phyloP scores from a whole-genome alignment of 2,888 invertebrate species.

The Dusona sp. region DNA sequence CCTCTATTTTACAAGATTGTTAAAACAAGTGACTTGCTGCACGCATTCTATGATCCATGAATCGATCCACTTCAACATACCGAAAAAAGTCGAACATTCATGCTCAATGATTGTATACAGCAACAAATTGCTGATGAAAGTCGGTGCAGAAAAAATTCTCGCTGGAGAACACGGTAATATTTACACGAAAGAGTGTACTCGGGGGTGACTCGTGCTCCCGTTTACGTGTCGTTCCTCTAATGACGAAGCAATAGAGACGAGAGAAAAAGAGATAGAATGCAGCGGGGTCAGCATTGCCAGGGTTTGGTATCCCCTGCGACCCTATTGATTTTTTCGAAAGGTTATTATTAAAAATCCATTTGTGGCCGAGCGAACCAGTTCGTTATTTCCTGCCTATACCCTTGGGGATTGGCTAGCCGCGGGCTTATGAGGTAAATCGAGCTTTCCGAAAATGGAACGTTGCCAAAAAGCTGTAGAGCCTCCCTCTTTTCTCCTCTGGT shows the following conservation, averaged over 20 bases:
- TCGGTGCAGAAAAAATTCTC: constrained; percentile 43
- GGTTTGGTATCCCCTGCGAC: constrained; percentile 21
- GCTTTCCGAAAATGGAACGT: constrained; percentile 63
- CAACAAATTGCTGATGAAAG: constrained; percentile 48
- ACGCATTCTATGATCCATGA: constrained; percentile 42
- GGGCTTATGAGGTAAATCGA: constrained; percentile 58
- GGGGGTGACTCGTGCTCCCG: constrained; percentile 42
- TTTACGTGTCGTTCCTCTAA: constrained; percentile 71
- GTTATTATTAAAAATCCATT: constrained; percentile 74
- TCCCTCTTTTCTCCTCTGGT: background rate
- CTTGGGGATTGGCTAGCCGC: constrained; percentile 55
- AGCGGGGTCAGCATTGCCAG: constrained; percentile 33
- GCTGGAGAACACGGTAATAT: constrained; percentile 63
- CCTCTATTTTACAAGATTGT: constrained; percentile 9
- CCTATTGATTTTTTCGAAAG: constrained; percentile 70
- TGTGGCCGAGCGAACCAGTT: constrained; percentile 65
- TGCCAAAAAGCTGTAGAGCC: constrained; percentile 58
- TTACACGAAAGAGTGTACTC: constrained; percentile 63
- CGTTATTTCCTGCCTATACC: constrained; percentile 61
- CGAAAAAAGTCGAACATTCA: constrained; percentile 45
- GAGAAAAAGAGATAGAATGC: constrained; percentile 37
- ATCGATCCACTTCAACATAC: constrained; percentile 40
- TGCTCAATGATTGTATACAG: constrained; percentile 5
- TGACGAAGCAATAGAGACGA: constrained; percentile 74
- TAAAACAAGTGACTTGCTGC: constrained; percentile 5